Base-by-base conservation (phyloP, 2,113 vertebrate species). In the Larimichthys polyactis region DNA sequence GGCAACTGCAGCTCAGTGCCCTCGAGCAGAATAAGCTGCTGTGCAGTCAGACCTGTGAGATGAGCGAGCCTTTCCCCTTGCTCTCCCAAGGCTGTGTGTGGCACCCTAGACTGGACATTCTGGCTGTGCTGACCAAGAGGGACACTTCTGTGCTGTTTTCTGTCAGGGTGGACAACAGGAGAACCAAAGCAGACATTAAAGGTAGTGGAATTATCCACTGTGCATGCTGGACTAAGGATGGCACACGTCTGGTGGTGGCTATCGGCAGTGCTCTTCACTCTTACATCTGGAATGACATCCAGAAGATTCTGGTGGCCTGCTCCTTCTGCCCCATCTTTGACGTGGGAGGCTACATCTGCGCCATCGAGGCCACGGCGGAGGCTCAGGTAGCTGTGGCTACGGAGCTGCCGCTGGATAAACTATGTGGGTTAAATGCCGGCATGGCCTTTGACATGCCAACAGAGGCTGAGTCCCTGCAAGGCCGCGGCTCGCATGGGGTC, bases 141-240 rank as follows among this genome's bases (percentile, higher is more conserved):
- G 96, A 97, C 12, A 95, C 95, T 6, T 99, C 97, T 0, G 85
- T 99, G 66, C 82, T 98, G 75, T 96, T 97, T 9, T 91, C 96
- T 0, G 95, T 98, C 36, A 92, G 96, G 9, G 82, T 94, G 9
- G 96, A 96, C 86, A 96, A 95, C 58, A 78, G 94, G 3, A 94
- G 94, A n/a, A 91, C 97, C 32, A 98, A 96, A 82, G 97, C 94
- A 0, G 96, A 97, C 49, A 92, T 97, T 57, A 95, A 92, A 82
- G 92, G 94, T 54, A 95, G 95, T 0, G 96, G 96, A 12, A 91
- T 95, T 9, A 95, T 99, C 84, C 97, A 97, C 76, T 98, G 98
- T 5, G 98, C 97, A 0, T 99, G 97, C 51, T 99, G 98, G 98
- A 98, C 98, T 9, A 96, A 93, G 87, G 97, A 97, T 11, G 98